Evolutionary conservation across 2,797 vertebrate species (phyloP), one percentile per base, ranked within the genome.

Genomic region (Octomys mimax): DNA sequence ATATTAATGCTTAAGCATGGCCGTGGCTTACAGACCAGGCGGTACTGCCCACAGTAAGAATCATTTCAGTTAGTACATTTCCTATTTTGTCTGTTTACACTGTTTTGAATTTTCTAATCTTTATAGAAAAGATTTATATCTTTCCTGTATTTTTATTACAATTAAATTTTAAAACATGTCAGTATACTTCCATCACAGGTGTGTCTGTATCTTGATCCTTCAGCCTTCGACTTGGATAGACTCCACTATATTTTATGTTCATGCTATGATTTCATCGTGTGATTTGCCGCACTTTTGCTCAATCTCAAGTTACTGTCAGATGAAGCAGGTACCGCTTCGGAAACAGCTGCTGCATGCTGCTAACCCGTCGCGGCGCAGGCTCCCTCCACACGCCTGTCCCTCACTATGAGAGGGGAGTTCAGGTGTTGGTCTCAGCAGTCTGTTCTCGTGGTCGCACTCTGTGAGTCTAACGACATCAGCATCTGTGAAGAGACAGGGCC

Each of bases 251-350:
- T 82, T 86, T 86, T 81, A 49, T 89, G 70, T 78, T 85, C 78
- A n/a, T 86, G n/a, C 61, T 79, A 49, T 79, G 39, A 92, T 64
- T 22, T 91, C 70, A 31, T 88, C 33, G 19, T 81, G 36, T 85
- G 77, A 92, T 87, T 87, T 70, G 73, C 28, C 62, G 59, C 42
- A n/a, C 26, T 77, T 96, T 79, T 84, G n/a, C 84, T 79, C 33
- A 80, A 39, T 84, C 59, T 92, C 68, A 77, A 82, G 31, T 82
- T 77, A 52, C 91, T 95, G 3, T 42, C 52, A 86, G 89, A 61
- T 57, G 33, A 70, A 71, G 26, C 36, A 39, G 13, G 4, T 59
- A 57, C 28, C 26, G 12, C 46, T 77, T 22, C 46, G 64, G 81
- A 66, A 83, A 89, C 28, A 87, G 2, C n/a, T n/a, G 36, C 11